Evolutionary conservation across 2,797 vertebrate species (phyloP).

Genomic region (Zalophus californianus): DNA sequence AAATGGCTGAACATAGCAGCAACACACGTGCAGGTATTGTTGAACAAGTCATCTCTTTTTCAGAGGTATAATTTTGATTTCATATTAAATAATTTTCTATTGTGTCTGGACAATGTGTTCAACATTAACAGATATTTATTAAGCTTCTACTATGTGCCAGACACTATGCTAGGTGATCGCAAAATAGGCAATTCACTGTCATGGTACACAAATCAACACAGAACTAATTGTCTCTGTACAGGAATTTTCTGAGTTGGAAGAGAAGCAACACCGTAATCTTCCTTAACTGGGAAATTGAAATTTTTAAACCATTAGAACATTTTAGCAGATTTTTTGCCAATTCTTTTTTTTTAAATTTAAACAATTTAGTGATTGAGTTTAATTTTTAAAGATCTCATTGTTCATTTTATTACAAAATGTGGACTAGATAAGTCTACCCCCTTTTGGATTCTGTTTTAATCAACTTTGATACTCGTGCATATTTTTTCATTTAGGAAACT

Average conservation of each 20-base stretch:
- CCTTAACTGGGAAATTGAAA: slow-evolving; percentile 49
- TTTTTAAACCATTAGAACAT: slow-evolving; percentile 14
- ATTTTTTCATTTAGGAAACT: slow-evolving; percentile 51
- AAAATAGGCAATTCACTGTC: not conserved
- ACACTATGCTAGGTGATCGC: not conserved
- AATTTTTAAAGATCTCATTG: not conserved
- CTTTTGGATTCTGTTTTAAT: slow-evolving; percentile 25
- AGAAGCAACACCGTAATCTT: slow-evolving; percentile 29
- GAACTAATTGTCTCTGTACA: not conserved
- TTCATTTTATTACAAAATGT: slow-evolving; percentile 35
- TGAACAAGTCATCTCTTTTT: not conserved
- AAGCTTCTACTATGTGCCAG: slow-evolving; percentile 9
- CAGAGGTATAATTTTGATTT: not conserved
- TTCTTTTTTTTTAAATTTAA: slow-evolving; percentile 9
- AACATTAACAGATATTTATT: not conserved
- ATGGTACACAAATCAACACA: not conserved
- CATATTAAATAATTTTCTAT: slow-evolving; percentile 9
- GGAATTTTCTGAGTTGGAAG: not conserved
- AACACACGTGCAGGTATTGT: not conserved
- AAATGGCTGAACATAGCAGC: not conserved
- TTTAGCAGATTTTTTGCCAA: slow-evolving; percentile 13
- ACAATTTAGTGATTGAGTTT: not conserved
- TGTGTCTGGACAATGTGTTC: not conserved
- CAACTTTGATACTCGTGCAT: not conserved
- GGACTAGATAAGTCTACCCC: not conserved